Evolutionary conservation across 2,888 invertebrate genomes (phyloP).

Genomic region (Cephus pygmeus): DNA sequence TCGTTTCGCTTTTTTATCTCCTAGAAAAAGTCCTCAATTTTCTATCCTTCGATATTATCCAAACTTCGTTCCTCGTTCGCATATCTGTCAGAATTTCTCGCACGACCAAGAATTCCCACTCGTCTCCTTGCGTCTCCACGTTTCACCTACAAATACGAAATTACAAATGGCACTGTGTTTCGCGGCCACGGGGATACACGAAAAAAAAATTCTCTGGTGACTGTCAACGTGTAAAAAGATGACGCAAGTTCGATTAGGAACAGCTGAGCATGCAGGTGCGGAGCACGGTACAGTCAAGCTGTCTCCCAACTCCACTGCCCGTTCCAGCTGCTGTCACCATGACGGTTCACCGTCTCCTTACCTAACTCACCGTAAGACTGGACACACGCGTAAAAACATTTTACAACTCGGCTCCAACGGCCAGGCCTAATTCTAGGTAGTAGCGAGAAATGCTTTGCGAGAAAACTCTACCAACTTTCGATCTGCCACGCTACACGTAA

Average conservation of each 20-base stretch:
- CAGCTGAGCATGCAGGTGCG: slow-evolving; percentile 5
- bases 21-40: not conserved
- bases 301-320: not conserved
- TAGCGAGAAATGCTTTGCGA: not conserved
- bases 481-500: not conserved
- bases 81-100: not conserved
- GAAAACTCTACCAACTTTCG: not conserved
- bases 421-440: not conserved
- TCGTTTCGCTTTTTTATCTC: no score
- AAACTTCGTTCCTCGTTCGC: not conserved
- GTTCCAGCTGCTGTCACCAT: not conserved
- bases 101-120: not conserved
- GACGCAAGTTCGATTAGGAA: slow-evolving; percentile 3
- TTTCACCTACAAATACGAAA: not conserved
- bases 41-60: not conserved
- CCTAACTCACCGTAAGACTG: not conserved
- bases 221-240: not conserved
- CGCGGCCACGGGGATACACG: not conserved
- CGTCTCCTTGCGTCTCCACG: not conserved
- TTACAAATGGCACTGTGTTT: not conserved
- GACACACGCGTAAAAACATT: not conserved
- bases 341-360: not conserved
- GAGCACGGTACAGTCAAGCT: not conserved
- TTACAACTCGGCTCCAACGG: not conserved
- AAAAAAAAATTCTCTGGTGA: not conserved